Conservation (phyloP, 2,797 vertebrate species). For the Galagoides demidoff region DNA sequence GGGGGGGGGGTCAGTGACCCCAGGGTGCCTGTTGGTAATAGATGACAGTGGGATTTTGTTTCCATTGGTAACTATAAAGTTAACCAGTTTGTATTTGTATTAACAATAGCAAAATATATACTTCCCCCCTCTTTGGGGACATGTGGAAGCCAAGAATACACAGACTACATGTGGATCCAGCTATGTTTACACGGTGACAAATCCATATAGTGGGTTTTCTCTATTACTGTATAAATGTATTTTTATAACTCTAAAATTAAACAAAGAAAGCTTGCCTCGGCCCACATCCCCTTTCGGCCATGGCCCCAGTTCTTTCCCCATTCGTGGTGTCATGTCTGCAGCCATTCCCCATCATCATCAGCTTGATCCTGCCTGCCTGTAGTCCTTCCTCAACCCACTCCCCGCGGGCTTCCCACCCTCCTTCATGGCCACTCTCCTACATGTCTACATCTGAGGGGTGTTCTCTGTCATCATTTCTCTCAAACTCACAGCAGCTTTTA, state of each 20-base stretch:
- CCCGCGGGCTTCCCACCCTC: not conserved
- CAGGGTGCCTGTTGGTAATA: not conserved
- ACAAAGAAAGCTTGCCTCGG: not conserved
- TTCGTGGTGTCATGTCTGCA: not conserved
- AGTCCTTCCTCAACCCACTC: not conserved
- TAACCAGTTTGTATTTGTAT: not conserved
- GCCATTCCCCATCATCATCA: not conserved
- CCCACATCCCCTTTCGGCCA: not conserved
- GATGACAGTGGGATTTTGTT: constrained; percentile 31
- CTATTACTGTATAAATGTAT: not conserved
- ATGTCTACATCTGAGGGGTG: not conserved
- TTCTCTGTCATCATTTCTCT: not conserved
- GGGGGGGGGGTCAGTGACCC: constrained; percentile 5
- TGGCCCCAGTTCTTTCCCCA: not conserved
- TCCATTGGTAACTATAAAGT: not conserved
- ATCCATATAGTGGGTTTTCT: not conserved
- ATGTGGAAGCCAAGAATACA: not conserved
- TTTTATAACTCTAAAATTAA: not conserved
- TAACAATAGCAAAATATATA: not conserved
- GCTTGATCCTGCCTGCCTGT: not conserved
- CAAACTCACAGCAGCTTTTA: not conserved
- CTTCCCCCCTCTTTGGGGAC: not conserved
- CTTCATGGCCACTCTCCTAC: not conserved
- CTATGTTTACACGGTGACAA: not conserved
- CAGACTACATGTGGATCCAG: not conserved